These are phyloP conservation scores for Metopolophium dirhodum DNA, from an alignment of 1,140 invertebrate genomes.

Conservation along the genomic window DNA sequence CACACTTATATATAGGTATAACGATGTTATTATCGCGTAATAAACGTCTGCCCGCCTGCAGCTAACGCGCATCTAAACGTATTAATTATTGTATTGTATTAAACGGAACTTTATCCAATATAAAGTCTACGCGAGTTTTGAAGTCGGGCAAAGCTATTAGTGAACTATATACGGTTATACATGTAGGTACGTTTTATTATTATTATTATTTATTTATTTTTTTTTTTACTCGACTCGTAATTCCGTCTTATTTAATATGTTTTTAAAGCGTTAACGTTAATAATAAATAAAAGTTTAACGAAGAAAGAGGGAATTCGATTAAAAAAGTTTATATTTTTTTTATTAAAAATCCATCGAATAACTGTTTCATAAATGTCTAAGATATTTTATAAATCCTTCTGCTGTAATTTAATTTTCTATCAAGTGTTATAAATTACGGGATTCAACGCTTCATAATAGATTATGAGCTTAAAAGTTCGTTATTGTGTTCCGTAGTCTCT, in stretches of 20 bases:
- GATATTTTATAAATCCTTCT: slow-evolving; percentile 17
- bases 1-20: background rate
- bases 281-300: slow-evolving; percentile 12
- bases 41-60: background rate
- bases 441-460: slow-evolving; percentile 18
- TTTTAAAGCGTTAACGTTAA: slow-evolving; percentile 11
- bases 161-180: background rate
- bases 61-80: background rate
- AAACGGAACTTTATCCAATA: slow-evolving; percentile 25
- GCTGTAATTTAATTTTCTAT: slow-evolving; percentile 30
- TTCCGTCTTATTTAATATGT: background rate
- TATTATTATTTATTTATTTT: background rate
- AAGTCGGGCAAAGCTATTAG: background rate
- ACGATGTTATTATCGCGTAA: slow-evolving; percentile 15
- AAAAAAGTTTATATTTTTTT: slow-evolving; percentile 12
- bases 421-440: slow-evolving; percentile 15
- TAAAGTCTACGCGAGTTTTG: background rate
- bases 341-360: background rate
- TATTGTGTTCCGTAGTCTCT: background rate
- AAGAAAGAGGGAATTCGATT: background rate
- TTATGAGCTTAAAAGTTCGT: slow-evolving; percentile 27
- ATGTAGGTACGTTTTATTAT: background rate
- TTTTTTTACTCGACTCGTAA: background rate
- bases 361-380: slow-evolving; percentile 3
- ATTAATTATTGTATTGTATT: slow-evolving; percentile 20